Conservation (phyloP, 1,140 invertebrate genomes). For the Cecropterus lyciades region DNA sequence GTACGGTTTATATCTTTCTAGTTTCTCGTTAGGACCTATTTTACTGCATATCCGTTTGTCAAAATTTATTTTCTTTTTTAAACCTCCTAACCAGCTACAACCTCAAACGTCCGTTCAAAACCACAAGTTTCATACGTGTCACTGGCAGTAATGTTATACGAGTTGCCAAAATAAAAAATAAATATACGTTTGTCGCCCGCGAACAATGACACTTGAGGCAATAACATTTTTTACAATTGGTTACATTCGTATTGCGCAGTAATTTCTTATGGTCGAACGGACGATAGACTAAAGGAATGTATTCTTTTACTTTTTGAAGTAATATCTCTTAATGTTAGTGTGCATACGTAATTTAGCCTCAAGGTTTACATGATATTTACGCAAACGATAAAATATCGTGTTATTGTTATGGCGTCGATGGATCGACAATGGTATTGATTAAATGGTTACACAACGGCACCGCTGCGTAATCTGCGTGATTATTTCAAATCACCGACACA, state of each 20-base stretch:
- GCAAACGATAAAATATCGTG: slow-evolving; percentile 16
- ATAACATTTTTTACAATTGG: slow-evolving; percentile 33
- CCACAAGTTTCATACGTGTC: slow-evolving; percentile 35
- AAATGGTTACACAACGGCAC: slow-evolving; percentile 59
- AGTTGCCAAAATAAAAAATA: slow-evolving; percentile 38
- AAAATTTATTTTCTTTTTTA: slow-evolving; percentile 52
- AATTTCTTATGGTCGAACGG: slow-evolving; percentile 11
- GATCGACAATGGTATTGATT: slow-evolving; percentile 62
- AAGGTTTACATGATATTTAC: slow-evolving; percentile 18
- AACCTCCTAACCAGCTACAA: slow-evolving; percentile 47
- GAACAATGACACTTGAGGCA: slow-evolving; percentile 36
- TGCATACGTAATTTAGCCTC: slow-evolving; percentile 7
- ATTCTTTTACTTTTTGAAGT: neutral
- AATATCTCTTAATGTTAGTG: slow-evolving; percentile 1
- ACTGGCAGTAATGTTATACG: slow-evolving; percentile 37
- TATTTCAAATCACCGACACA: slow-evolving; percentile 81
- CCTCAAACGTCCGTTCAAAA: slow-evolving; percentile 39
- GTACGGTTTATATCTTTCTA: slow-evolving; percentile 47
- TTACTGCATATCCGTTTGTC: slow-evolving; percentile 60
- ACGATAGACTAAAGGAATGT: slow-evolving; percentile 5
- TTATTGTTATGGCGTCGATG: slow-evolving; percentile 30
- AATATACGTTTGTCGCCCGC: slow-evolving; percentile 33
- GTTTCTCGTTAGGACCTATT: slow-evolving; percentile 61
- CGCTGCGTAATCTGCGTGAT: slow-evolving; percentile 72
- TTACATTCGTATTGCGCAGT: slow-evolving; percentile 28